phyloP scores from a whole-genome alignment of 2,797 vertebrate species.

The Danio tinwini region DNA sequence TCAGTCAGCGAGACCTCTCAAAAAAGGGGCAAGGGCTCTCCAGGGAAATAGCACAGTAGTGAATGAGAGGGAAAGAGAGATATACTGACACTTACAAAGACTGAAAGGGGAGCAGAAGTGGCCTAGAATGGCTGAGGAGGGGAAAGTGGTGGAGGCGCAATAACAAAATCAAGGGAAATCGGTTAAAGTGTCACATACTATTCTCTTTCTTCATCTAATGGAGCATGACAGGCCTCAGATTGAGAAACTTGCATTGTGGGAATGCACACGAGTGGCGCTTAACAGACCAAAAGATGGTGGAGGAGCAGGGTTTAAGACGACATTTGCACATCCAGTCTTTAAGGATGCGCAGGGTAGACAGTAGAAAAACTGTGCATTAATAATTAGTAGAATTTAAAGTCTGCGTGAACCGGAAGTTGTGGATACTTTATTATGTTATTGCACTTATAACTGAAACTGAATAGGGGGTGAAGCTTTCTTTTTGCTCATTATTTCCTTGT shows the following conservation, averaged over 20 bases:
- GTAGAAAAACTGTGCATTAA: too few relatives aligned
- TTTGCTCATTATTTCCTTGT: too few relatives aligned
- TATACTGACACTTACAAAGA: background rate
- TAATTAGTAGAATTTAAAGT: too few relatives aligned
- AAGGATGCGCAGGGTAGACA: too few relatives aligned
- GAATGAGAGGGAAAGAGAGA: constrained; percentile 16
- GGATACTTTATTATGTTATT: too few relatives aligned
- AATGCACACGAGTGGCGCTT: background rate
- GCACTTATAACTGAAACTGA: too few relatives aligned
- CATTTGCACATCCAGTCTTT: background rate
- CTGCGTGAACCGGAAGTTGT: too few relatives aligned
- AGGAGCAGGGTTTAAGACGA: background rate
- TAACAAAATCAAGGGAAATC: constrained; percentile 25
- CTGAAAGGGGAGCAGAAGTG: background rate
- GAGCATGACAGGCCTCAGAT: background rate
- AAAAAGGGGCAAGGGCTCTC: constrained; percentile 35
- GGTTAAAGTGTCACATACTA: constrained; percentile 16
- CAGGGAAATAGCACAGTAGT: constrained; percentile 25
- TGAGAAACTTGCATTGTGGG: constrained; percentile 26
- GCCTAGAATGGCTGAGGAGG: background rate
- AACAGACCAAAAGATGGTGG: background rate
- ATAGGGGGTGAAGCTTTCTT: too few relatives aligned
- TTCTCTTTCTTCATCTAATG: background rate
- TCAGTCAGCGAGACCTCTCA: constrained; percentile 50
- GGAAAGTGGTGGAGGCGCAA: background rate